phyloP scores from a whole-genome alignment of 2,888 invertebrate species.

The Uloborus plumipes region DNA sequence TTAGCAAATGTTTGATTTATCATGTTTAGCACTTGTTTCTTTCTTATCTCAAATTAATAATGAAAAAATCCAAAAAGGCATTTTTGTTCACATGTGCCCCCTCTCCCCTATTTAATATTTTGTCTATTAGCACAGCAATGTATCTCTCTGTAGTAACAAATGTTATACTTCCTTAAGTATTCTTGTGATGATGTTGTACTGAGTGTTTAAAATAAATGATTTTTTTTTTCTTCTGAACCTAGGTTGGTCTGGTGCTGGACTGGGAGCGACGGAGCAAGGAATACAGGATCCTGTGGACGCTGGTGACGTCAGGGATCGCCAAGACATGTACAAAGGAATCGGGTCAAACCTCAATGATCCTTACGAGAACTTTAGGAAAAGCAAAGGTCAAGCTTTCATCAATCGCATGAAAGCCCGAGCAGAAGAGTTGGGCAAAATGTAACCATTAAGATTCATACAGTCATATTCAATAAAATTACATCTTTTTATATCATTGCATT shows the following conservation, averaged over 20 bases:
- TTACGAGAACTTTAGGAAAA: slow-evolving; percentile 96
- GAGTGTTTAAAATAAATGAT: too few relatives aligned
- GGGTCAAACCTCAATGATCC: slow-evolving; percentile 87
- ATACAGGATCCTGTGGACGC: slow-evolving; percentile 94
- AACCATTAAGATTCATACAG: slow-evolving; percentile 4
- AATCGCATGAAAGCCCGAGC: slow-evolving; percentile 93
- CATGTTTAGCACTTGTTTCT: too few relatives aligned
- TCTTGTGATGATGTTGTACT: too few relatives aligned
- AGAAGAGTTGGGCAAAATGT: slow-evolving; percentile 72
- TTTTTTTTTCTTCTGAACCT: background rate
- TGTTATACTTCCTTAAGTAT: too few relatives aligned
- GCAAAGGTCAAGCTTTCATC: slow-evolving; percentile 94
- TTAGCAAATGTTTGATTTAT: too few relatives aligned
- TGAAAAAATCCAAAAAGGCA: too few relatives aligned
- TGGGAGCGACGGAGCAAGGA: slow-evolving; percentile 95
- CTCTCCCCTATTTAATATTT: too few relatives aligned
- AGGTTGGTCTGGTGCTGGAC: slow-evolving; percentile 93
- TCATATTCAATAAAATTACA: background rate
- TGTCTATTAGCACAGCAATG: too few relatives aligned
- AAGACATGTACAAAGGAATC: slow-evolving; percentile 95
- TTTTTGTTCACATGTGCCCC: too few relatives aligned
- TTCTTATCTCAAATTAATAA: too few relatives aligned
- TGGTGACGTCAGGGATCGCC: slow-evolving; percentile 88
- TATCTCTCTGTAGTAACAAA: too few relatives aligned
- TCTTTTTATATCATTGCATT: background rate